These are phyloP conservation scores for Lagopus muta DNA, from an alignment of 2,113 vertebrate species.

Conservation along the genomic window DNA sequence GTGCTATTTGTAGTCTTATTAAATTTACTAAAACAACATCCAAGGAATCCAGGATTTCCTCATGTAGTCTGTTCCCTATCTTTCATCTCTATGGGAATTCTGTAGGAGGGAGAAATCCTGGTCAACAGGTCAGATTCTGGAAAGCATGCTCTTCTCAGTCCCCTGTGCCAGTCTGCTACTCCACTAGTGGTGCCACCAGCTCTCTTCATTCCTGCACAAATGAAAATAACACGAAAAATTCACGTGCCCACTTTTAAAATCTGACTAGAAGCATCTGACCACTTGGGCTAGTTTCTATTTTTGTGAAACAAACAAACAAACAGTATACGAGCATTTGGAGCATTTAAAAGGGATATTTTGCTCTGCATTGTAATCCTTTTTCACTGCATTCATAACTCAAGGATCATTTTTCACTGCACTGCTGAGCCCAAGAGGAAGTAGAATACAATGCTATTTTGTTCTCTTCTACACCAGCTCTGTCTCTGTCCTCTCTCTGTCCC, in stretches of 20 bases:
- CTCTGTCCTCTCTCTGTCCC: conserved; percentile 28
- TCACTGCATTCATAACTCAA: background rate
- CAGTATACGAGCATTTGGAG: background rate
- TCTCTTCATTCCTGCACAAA: background rate
- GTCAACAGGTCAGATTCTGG: background rate
- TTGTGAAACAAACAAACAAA: background rate
- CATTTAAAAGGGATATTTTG: background rate
- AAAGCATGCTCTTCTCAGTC: background rate
- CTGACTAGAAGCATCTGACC: background rate
- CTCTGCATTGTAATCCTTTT: background rate
- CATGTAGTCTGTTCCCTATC: background rate
- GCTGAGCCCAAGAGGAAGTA: background rate
- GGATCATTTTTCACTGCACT: background rate
- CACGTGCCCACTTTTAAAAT: background rate
- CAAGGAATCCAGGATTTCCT: background rate
- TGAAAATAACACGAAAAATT: background rate
- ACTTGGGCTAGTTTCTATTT: background rate
- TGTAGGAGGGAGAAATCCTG: background rate
- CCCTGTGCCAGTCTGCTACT: background rate
- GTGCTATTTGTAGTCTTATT: background rate
- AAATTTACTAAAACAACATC: background rate
- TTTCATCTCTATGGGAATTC: background rate
- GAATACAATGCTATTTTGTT: conserved; percentile 12
- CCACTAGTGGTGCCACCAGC: background rate
- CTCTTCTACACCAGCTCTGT: background rate